Evolutionary conservation across 2,888 invertebrate species (phyloP).

Genomic region (Aphidius colemani): DNA sequence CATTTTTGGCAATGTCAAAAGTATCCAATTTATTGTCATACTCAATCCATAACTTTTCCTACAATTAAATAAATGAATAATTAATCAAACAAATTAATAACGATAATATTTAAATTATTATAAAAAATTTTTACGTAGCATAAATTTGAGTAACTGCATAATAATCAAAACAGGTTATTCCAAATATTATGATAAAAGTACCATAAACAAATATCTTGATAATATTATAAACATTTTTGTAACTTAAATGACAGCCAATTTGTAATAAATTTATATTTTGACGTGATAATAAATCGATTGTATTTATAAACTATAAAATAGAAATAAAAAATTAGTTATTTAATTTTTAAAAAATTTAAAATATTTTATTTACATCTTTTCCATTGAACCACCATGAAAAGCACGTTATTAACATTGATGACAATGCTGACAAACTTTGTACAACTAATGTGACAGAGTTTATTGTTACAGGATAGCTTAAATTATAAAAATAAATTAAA

Average conservation of each 20-base stretch:
- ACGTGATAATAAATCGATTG: slow-evolving; percentile 25
- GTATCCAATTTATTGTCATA: background rate
- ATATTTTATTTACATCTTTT: slow-evolving; percentile 24
- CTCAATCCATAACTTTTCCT: background rate
- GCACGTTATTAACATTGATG: slow-evolving; percentile 22
- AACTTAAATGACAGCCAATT: slow-evolving; percentile 28
- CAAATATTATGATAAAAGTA: background rate
- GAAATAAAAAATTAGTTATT: background rate
- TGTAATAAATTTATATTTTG: slow-evolving; percentile 26
- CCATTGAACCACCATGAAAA: slow-evolving; percentile 25
- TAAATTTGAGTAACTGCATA: background rate
- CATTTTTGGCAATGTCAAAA: slow-evolving; percentile 15
- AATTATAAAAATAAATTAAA: background rate
- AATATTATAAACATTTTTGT: slow-evolving; percentile 13
- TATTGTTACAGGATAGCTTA: background rate
- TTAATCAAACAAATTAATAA: background rate
- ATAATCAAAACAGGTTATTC: slow-evolving; percentile 19
- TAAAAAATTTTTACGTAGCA: slow-evolving; percentile 12
- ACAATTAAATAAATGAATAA: background rate
- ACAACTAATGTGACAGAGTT: slow-evolving; percentile 14
- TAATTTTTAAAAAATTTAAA: background rate
- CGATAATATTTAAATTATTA: background rate
- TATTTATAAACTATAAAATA: slow-evolving; percentile 19
- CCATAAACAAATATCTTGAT: slow-evolving; percentile 28
- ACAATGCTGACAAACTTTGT: slow-evolving; percentile 19